A percentile compares a stretch with the other conserved stretches of the same genome.
Conservation (phyloP, 1,140 invertebrate species). For the Mesaphorura yosii region DNA sequence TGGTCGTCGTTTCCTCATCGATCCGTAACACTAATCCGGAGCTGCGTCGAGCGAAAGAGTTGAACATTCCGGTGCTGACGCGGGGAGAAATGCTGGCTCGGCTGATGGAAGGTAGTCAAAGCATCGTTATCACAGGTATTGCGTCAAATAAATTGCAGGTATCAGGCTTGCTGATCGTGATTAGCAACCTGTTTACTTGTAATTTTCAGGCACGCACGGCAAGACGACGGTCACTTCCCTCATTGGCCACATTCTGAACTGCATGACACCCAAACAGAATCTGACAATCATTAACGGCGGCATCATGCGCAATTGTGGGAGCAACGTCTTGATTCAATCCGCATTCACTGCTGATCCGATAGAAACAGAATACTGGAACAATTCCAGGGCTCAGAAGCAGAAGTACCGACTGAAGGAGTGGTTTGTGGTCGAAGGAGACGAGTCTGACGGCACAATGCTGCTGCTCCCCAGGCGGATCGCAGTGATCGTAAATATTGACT, state of each 20-base stretch:
- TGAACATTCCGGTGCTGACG: neutral
- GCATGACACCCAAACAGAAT: neutral
- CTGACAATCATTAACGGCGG: neutral
- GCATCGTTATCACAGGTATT: no score
- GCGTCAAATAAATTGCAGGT: no score
- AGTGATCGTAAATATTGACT: neutral
- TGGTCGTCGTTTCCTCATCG: neutral
- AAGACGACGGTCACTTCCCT: neutral
- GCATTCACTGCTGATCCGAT: no score
- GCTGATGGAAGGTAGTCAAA: no score
- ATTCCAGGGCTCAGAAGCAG: no score
- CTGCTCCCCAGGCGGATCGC: neutral
- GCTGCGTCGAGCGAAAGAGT: neutral
- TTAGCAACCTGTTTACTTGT: no score
- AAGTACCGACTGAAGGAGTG: no score
- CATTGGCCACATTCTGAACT: neutral
- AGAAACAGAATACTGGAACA: no score
- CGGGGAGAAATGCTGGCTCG: neutral
- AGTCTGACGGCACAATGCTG: neutral
- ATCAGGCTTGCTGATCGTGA: no score
- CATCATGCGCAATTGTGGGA: neutral
- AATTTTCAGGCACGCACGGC: no score
- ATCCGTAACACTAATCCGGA: neutral
- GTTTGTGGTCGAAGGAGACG: neutral
- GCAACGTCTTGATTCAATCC: no score